Base-by-base conservation (phyloP, 2,113 vertebrate species). In the Hippocampus comes region DNA sequence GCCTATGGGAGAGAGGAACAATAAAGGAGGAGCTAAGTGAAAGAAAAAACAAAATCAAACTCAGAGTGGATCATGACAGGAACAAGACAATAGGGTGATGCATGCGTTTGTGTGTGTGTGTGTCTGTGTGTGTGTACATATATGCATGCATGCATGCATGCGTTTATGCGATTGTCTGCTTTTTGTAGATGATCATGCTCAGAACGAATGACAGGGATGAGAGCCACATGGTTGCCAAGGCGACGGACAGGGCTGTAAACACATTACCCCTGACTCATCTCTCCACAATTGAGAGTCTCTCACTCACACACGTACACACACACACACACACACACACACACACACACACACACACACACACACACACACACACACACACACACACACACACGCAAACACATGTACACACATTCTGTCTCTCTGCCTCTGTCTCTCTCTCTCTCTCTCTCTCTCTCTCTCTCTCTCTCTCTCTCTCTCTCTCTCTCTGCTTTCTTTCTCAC, bases 221-320 rank as follows among this genome's bases (percentile, higher is more conserved):
- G 88, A 89, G 88, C 78, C 87, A 89, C 88, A 89, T 87, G 85
- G 90, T 91, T 90, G 82, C 88, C 82, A 85, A 80, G 89, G 83
- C 82, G 27, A 91, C 73, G 81, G 74, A 81, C 84, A 68, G 78
- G 84, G 86, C 84, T 84, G 86, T 90, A 91, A 91, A 90, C 90
- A 89, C 63, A 27, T 86, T 88, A 84, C 82, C 90, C 87, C 88
- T 91, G 90, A 91, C 88, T 90, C 89, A 91, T 90, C 81, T 70
- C 76, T 85, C 82, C 77, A 87, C 87, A 90, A 90, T 88, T 80
- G 78, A 79, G 63, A 63, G 41, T 69, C 66, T n/a, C 46, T 27
- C 66, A 20, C 69, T 25, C 53, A 57, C 65, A 74, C 63, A 69
- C 69, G 70, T 21, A 63, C 69, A 68, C 57, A 48, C 68, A 64